Evolutionary conservation across 2,113 vertebrate species (phyloP).

Genomic region (Cyprinus carpio): DNA sequence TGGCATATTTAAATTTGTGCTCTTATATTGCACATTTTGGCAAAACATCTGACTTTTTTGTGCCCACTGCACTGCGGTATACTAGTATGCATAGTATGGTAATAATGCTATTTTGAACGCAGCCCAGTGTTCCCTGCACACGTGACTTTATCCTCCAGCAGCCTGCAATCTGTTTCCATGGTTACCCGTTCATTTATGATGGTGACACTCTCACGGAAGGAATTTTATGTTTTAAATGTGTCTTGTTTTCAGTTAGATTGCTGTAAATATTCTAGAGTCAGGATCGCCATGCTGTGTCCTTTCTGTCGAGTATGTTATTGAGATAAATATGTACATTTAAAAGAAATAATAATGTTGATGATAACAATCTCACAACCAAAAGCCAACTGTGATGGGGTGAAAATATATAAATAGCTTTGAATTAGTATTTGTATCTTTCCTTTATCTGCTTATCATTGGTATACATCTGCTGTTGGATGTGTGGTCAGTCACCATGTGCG

Average conservation of each 20-base stretch:
- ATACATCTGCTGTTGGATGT: constrained; percentile 45
- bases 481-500: constrained; percentile 43
- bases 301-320: constrained; percentile 76
- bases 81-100: neutral
- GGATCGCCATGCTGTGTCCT: constrained; percentile 74
- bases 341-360: constrained; percentile 55
- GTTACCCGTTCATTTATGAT: constrained; percentile 52
- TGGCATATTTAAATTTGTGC: neutral
- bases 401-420: constrained; percentile 46
- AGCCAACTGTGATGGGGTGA: constrained; percentile 53
- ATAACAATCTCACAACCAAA: constrained; percentile 55
- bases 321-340: constrained; percentile 73
- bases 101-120: constrained; percentile 2
- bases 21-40: neutral
- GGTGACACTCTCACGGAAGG: constrained; percentile 49
- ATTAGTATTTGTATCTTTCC: constrained; percentile 66
- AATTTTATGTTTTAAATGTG: constrained; percentile 62
- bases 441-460: constrained; percentile 63
- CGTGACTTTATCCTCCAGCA: constrained; percentile 10
- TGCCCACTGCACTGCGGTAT: neutral
- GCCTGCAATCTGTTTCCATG: constrained; percentile 56
- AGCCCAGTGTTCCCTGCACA: constrained; percentile 20
- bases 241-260: constrained; percentile 72
- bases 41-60: neutral
- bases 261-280: constrained; percentile 75